Conservation (phyloP, 2,888 invertebrate species). For the Eupithecia subfuscata region DNA sequence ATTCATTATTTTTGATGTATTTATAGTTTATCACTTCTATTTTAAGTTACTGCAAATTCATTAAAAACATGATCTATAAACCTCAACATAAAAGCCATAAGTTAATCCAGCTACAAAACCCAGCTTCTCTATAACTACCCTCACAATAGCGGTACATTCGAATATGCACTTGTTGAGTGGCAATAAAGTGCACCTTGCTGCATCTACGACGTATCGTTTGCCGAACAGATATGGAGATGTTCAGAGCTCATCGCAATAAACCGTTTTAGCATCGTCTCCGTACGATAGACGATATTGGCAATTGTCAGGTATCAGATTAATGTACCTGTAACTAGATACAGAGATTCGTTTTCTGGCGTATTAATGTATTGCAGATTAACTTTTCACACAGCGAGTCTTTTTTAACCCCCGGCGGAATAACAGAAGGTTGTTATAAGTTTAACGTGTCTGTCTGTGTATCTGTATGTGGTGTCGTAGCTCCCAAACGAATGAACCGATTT, state of each 20-base stretch:
- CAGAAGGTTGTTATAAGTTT: too few species aligned
- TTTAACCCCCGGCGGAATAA: too few species aligned
- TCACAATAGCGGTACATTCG: constrained; percentile 36
- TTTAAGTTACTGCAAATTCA: background rate
- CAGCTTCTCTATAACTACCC: constrained; percentile 18
- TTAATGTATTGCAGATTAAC: background rate
- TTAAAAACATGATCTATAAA: background rate
- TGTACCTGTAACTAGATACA: background rate
- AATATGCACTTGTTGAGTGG: constrained; percentile 45
- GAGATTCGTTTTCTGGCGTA: background rate
- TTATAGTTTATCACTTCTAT: background rate
- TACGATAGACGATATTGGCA: background rate
- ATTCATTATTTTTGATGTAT: background rate
- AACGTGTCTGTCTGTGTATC: too few species aligned
- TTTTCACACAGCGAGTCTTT: background rate
- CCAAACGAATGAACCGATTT: too few species aligned
- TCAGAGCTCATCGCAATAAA: background rate
- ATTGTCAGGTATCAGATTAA: background rate
- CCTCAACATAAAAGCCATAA: background rate
- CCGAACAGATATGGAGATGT: background rate
- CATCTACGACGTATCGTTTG: constrained; percentile 25
- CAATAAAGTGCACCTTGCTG: constrained; percentile 43
- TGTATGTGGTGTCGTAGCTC: too few species aligned
- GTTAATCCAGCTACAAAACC: background rate
- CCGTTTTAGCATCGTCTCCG: background rate